A percentile compares a stretch with the other conserved stretches of the same genome.
Conservation (phyloP, 2,113 vertebrate genomes). For the Murina feae region DNA sequence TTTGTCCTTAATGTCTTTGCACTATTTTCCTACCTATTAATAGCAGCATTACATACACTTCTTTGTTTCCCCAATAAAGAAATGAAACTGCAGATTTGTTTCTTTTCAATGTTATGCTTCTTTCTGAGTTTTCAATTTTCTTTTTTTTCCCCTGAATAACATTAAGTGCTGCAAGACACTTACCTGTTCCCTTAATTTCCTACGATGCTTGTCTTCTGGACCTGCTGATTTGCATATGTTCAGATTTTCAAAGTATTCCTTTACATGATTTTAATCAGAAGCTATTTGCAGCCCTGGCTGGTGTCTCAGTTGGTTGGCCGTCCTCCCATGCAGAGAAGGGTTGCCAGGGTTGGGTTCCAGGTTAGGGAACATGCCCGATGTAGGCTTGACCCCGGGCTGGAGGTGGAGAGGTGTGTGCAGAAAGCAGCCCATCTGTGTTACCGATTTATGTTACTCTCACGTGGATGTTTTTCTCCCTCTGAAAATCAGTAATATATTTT, state of each 20-base stretch:
- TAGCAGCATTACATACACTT: neutral
- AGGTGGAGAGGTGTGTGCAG: neutral
- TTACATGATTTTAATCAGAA: neutral
- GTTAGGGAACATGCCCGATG: neutral
- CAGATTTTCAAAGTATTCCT: neutral
- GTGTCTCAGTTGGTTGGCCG: neutral
- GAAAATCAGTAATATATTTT: neutral
- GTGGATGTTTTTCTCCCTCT: neutral
- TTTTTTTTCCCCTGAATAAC: neutral
- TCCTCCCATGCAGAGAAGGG: neutral
- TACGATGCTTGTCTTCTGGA: neutral
- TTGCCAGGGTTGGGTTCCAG: neutral
- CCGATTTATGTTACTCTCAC: neutral
- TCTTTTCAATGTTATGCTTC: slow-evolving; percentile 16
- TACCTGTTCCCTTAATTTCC: neutral
- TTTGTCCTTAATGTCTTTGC: neutral
- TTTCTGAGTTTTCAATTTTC: neutral
- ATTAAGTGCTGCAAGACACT: neutral
- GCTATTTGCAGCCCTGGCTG: neutral
- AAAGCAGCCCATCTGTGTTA: neutral
- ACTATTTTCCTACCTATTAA: neutral
- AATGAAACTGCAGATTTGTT: slow-evolving; percentile 39
- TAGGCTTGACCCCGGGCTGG: neutral
- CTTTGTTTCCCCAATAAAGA: neutral
- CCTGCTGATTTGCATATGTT: neutral